phyloP scores from a whole-genome alignment of 2,113 vertebrate genomes.

The Megatriorchis doriae region DNA sequence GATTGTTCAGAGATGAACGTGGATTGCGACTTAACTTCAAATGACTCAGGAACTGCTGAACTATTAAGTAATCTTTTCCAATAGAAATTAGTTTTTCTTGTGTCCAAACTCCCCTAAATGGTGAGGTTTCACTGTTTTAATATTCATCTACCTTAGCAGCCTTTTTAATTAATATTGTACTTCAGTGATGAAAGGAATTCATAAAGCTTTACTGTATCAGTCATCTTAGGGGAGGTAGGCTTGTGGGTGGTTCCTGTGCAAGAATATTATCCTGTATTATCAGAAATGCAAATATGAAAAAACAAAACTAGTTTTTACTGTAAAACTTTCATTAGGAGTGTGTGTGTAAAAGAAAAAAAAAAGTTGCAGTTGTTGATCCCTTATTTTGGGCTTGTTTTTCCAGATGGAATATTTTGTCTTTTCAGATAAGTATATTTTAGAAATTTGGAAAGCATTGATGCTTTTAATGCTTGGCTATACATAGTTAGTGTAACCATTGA shows the following conservation, averaged over 20 bases:
- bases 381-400: background rate
- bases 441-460: background rate
- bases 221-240: background rate
- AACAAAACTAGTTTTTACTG: background rate
- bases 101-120: background rate
- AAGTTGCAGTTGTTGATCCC: background rate
- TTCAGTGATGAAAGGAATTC: background rate
- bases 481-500: background rate
- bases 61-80: background rate
- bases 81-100: background rate
- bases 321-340: background rate
- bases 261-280: background rate
- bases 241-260: background rate
- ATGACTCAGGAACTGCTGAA: background rate
- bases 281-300: background rate
- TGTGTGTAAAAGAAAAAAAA: background rate
- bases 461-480: background rate
- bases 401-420: background rate
- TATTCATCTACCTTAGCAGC: background rate
- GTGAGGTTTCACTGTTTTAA: background rate
- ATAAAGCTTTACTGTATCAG: background rate
- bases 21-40: background rate
- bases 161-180: background rate
- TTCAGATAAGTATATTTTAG: background rate
- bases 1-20: background rate